Evolutionary conservation across 2,113 vertebrate genomes (phyloP), one percentile per base, ranked within the genome.

Genomic region (Pedionomus torquatus): DNA sequence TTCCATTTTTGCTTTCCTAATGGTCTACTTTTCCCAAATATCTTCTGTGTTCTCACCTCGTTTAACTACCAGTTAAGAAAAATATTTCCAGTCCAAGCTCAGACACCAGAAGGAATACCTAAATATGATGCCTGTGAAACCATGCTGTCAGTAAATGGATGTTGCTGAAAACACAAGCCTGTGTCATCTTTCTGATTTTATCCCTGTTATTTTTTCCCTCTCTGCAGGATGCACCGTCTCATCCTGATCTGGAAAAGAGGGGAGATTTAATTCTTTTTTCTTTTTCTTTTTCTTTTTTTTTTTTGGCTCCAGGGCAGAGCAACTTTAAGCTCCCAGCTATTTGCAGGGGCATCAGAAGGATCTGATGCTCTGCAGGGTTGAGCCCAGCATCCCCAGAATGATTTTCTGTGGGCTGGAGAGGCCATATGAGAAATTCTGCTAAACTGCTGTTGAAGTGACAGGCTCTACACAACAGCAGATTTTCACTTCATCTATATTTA

Each of bases 401-500:
- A 39, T 75, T 76, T 94, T 94, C 86, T 14, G 1, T 5, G 55
- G 55, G 5, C 11, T 93, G 71, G 14, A 81, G 58, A 69, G 33
- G n/a, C 68, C 37, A 14, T 7, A 39, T 39, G 81, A 72, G 85
- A 89, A 75, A 79, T 81, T 30, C 89, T 78, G 43, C 39, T 92
- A 39, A 83, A 6, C 64, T 78, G 80, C 80, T 61, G 77, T 35
- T 55, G 60, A 44, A 89, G 65, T 83, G 90, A 89, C 88, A 90
- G 88, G 48, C 55, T 52, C 88, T 87, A 78, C 88, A 87, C 74
- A 95, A 83, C 83, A 95, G 72, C 92, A 97, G 90, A 78, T 96
- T 95, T 97, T 89, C 92, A 94, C 89, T 93, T 89, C 89, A 79
- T 58, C 89, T 93, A 35, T 92, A 96, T 97, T 91, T 96, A 91